Evolutionary conservation across 2,888 invertebrate species (phyloP), one percentile per base, ranked within the genome.

Genomic region (Melinaea menophilus): DNA sequence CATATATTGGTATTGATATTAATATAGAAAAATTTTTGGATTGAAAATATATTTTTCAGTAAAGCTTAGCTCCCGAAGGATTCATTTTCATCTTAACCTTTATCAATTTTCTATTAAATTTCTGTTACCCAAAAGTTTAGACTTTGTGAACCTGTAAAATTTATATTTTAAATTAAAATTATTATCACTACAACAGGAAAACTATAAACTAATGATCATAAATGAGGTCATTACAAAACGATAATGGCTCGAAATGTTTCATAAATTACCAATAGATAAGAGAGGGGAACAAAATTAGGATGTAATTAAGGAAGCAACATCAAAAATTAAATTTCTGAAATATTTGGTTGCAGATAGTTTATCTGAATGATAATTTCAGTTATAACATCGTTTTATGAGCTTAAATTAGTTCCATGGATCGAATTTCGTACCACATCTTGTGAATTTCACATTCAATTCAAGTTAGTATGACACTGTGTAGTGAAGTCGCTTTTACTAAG

Each of bases 331-430:
- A 68, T 66, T 54, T 64, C 60, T 62, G 62, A 68, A 68, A 66
- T 46, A 56, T 68, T 69, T 65, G 61, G 63, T 46, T 54, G 56
- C 58, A 59, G 59, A 59, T 70, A 70, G 68, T 69, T 64, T 63
- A 59, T 46, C 47, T 35, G 58, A 34, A 41, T 62, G 66, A 69
- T 71, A 63, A 66, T 65, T 70, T 70, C 71, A 71, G 71, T 72
- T 71, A 71, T 69, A 69, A 65, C 67, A 61, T 64, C 55, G 58
- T 63, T 65, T 65, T 65, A 35, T 67, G 67, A 65, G 60, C 65
- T 46, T 46, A 37, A 58, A 64, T 58, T 48, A 64, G 55, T 55
- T 61, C 35, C 47, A 12, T 47, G 4, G n/a, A 31, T n/a, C 54
- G 35, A 56, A 62, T 62, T 66, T 59, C 35, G 47, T 57, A 35